Evolutionary conservation across 2,888 invertebrate genomes (phyloP).

Genomic region (Dioctria linearis): DNA sequence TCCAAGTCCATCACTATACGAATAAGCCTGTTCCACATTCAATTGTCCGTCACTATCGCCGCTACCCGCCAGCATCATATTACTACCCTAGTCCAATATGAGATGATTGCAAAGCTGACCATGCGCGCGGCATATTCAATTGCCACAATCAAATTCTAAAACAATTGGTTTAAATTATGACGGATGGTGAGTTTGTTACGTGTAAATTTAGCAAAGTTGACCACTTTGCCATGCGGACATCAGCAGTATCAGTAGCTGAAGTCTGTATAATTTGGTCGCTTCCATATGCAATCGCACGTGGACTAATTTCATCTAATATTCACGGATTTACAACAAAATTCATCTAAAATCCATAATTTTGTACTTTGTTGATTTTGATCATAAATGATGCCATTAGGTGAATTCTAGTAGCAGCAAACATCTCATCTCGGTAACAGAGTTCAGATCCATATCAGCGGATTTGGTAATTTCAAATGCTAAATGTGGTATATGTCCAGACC

Average conservation of each 20-base stretch:
- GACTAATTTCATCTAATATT: constrained; percentile 11
- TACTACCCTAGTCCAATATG: constrained; percentile 7
- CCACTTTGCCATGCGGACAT: constrained; percentile 46
- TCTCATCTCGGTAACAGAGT: background rate
- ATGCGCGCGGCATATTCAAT: constrained; percentile 64
- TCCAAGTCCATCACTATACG: constrained; percentile 12
- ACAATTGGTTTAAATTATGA: constrained; percentile 68
- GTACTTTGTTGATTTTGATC: constrained; percentile 37
- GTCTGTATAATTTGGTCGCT: constrained; percentile 19
- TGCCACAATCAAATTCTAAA: constrained; percentile 70
- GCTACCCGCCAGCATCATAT: background rate
- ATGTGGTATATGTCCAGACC: background rate
- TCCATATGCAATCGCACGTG: constrained; percentile 39
- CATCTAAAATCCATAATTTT: constrained; percentile 45
- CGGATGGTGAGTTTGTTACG: constrained; percentile 59
- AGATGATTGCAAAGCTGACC: constrained; percentile 28
- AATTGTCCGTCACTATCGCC: background rate
- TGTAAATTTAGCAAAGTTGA: constrained; percentile 50
- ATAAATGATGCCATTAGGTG: background rate
- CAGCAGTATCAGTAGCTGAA: background rate
- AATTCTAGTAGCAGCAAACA: constrained; percentile 4
- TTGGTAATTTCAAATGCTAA: constrained; percentile 16
- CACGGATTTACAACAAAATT: constrained; percentile 33
- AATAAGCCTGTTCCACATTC: constrained; percentile 12
- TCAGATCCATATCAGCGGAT: constrained; percentile 23